A percentile compares a stretch with the other conserved stretches of the same genome.
phyloP scores from a whole-genome alignment of 2,888 invertebrate species.

The Siphlonurus alternatus region DNA sequence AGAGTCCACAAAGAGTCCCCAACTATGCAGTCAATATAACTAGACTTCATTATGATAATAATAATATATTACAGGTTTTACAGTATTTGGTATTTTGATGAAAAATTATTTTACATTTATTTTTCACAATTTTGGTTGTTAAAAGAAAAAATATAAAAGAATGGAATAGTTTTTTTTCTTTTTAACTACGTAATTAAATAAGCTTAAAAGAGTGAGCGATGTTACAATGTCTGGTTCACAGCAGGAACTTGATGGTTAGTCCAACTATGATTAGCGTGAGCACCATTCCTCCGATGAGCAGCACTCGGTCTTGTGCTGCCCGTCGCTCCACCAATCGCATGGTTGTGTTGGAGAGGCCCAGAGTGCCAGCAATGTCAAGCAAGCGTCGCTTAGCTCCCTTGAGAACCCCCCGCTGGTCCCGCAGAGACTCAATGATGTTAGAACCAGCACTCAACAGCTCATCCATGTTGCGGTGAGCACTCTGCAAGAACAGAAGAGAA shows the following conservation, averaged over 20 bases:
- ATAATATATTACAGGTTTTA: no score
- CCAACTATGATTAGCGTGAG: constrained; percentile 64
- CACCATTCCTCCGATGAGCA: constrained; percentile 75
- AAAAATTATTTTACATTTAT: no score
- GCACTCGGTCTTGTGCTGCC: constrained; percentile 72
- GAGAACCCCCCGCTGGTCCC: constrained; percentile 64
- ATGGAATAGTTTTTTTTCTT: no score
- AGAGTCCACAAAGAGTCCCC: no score
- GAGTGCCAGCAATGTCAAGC: constrained; percentile 75
- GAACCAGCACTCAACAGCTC: constrained; percentile 66
- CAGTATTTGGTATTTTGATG: no score
- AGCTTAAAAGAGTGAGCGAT: no score
- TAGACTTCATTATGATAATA: no score
- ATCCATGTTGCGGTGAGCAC: constrained; percentile 70
- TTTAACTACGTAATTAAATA: no score
- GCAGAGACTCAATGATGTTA: constrained; percentile 59
- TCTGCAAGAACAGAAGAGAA: constrained; percentile 25
- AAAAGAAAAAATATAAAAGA: no score
- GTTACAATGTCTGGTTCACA: no score
- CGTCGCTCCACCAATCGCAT: constrained; percentile 84
- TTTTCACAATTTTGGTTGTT: no score
- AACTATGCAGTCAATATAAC: no score
- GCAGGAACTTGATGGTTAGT: constrained; percentile 24
- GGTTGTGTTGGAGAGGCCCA: constrained; percentile 88
- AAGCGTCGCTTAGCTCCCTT: constrained; percentile 76